A percentile compares a stretch with the other conserved stretches of the same genome.
These are phyloP conservation scores for Ochropleura leucogaster DNA, from an alignment of 2,888 invertebrate species.

Conservation along the genomic window DNA sequence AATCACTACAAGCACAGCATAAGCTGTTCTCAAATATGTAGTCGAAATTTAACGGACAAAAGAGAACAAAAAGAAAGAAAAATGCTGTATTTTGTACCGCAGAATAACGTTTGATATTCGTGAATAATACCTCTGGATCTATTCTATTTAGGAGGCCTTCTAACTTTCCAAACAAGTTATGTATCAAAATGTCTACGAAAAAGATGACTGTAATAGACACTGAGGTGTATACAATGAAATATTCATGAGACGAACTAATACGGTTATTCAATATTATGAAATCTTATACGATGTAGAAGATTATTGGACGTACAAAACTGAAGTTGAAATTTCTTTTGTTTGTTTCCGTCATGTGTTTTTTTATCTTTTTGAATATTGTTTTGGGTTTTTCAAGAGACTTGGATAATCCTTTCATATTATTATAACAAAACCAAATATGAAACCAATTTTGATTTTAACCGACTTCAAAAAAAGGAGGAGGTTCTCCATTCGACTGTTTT, in stretches of 20 bases:
- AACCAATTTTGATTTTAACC: neutral
- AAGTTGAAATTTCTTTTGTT: neutral
- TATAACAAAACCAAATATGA: neutral
- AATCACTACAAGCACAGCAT: neutral
- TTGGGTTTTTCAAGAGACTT: neutral
- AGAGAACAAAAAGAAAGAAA: constrained; percentile 1
- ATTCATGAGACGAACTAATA: constrained; percentile 53
- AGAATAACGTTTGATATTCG: neutral
- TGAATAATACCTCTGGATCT: neutral
- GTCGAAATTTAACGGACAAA: neutral
- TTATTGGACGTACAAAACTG: neutral
- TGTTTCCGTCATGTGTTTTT: neutral
- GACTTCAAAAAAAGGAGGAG: neutral
- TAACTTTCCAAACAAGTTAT: constrained; percentile 8
- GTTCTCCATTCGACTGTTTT: neutral
- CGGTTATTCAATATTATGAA: constrained; percentile 49
- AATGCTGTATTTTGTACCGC: neutral
- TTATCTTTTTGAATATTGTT: neutral
- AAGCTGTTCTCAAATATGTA: neutral
- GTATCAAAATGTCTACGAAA: constrained; percentile 28
- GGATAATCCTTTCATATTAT: neutral
- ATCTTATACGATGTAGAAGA: constrained; percentile 22
- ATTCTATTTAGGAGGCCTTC: neutral
- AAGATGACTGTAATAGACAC: constrained; percentile 25
- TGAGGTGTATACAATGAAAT: constrained; percentile 43